Evolutionary conservation across 2,888 invertebrate species (phyloP), one percentile per base, ranked within the genome.

Genomic region (Steinernema scapterisci): DNA sequence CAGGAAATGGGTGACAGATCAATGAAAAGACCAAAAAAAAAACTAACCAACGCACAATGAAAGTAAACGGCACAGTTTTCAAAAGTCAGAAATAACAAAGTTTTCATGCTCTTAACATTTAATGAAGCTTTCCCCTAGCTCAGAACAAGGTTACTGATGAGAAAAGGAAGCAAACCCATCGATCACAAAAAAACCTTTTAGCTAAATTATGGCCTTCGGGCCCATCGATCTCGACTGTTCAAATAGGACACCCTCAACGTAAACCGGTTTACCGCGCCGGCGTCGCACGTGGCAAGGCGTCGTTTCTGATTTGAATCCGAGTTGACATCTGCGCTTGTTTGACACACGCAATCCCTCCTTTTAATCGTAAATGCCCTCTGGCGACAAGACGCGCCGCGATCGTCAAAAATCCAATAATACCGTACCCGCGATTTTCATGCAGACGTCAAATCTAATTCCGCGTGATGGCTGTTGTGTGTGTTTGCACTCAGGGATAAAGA

Each of bases 391-490:
- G 38, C 3, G 38, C 38, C 38, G 63, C 63, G 63, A 63, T 31
- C 63, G 63, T 63, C 63, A 63, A 63, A 63, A 31, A 63, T 63
- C 63, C 63, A 63, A 63, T 63, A 63, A 63, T 63, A 63, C 63
- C 27, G 63, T 63, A 63, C 63, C 27, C 31, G 38, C 38, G 38
- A 38, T 38, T 38, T 38, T 38, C 38, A 38, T 38, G 38, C 63
- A 63, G 63, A 27, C 63, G 63, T 63, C 63, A 63, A 63, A 63
- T 63, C 31, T 27, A 63, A 63, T 63, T 38, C 6, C 31, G 19
- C 3, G 13, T 63, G 63, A 63, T 27, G 19, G 23, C 31, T 48
- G 27, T 31, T 31, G 38, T 13, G 5, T 19, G 51, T 54, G 21
- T 48, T 52, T 21, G 52, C 52, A 23, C 38, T 38, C 9, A 6